These are phyloP conservation scores for Petrocephalus schoutedeni DNA, from an alignment of 2,797 vertebrate species.

Conservation along the genomic window DNA sequence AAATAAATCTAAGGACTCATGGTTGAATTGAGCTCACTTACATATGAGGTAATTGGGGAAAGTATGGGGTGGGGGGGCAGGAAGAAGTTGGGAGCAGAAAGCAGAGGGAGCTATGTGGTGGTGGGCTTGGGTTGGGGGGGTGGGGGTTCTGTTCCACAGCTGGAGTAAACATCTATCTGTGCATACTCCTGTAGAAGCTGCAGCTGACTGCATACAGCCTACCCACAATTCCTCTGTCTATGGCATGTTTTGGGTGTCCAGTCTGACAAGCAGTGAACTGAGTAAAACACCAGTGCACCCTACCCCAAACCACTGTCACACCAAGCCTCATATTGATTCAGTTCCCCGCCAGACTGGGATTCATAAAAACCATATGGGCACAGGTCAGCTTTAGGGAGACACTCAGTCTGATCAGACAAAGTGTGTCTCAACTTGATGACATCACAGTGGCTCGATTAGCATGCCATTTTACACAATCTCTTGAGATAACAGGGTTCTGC, in stretches of 20 bases:
- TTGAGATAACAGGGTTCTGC: not conserved
- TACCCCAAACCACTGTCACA: not conserved
- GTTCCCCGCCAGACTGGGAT: not conserved
- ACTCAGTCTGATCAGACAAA: not conserved
- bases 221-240: not conserved
- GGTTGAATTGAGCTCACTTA: slow-evolving; percentile 24
- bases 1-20: slow-evolving; percentile 27
- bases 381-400: not conserved
- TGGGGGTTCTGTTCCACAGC: slow-evolving; percentile 26
- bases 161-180: slow-evolving; percentile 30
- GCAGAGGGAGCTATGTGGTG: not conserved
- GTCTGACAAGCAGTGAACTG: not conserved
- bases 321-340: not conserved
- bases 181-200: slow-evolving; percentile 17
- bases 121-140: not conserved
- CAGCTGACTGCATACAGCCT: not conserved
- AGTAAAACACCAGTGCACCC: not conserved
- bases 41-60: slow-evolving; percentile 31
- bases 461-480: not conserved
- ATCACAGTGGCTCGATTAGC: not conserved
- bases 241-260: not conserved
- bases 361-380: not conserved
- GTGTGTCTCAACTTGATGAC: not conserved
- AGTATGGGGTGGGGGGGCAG: not conserved
- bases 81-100: slow-evolving; percentile 8